Conservation (phyloP, 2,113 vertebrate species). For the Pluvialis apricaria region DNA sequence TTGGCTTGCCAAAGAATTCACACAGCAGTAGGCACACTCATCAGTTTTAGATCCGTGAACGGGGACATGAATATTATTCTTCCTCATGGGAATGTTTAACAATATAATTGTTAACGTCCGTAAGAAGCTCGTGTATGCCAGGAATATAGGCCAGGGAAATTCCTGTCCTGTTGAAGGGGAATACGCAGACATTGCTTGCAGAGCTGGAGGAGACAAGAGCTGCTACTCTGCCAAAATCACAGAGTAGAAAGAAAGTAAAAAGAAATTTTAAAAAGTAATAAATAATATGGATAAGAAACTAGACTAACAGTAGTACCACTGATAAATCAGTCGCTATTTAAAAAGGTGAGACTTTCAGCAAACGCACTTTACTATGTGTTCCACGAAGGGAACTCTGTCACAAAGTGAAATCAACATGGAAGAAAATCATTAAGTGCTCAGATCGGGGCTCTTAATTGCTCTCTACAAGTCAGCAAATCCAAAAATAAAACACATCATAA, state of each 20-base stretch:
- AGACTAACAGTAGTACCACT: background rate
- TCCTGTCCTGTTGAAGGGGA: background rate
- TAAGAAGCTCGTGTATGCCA: conserved; percentile 1
- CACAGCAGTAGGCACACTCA: background rate
- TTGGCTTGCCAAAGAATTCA: background rate
- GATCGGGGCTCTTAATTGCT: background rate
- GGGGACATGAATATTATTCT: background rate
- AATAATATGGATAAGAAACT: background rate
- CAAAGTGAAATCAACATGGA: background rate
- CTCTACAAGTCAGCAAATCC: conserved; percentile 3
- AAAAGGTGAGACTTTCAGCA: conserved; percentile 13
- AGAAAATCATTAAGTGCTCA: conserved; percentile 39
- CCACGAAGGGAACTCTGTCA: conserved; percentile 18
- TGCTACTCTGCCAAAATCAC: background rate
- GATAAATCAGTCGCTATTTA: background rate
- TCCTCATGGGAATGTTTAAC: conserved; percentile 14
- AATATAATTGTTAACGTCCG: background rate
- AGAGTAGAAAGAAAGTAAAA: background rate
- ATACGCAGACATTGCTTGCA: background rate
- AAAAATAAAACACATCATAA: conserved; percentile 43
- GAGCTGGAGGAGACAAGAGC: background rate
- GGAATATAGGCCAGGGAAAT: conserved; percentile 30
- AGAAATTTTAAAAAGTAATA: background rate
- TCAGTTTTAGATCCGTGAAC: background rate
- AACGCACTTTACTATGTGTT: background rate